Conservation (phyloP, 2,888 invertebrate genomes). For the Ectropis crepuscularia region DNA sequence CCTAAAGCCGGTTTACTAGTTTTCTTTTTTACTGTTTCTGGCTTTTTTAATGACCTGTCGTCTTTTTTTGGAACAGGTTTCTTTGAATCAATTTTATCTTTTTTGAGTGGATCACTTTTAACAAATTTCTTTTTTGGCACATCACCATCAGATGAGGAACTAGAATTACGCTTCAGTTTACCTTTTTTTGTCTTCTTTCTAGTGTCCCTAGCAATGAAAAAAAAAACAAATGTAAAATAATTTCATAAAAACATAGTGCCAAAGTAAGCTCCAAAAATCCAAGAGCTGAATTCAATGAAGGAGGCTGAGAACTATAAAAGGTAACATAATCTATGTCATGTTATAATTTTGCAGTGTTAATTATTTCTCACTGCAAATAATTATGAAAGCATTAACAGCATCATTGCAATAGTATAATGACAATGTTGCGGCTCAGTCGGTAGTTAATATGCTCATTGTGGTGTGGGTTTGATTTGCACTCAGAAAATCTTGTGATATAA, state of each 20-base stretch:
- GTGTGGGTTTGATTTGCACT: no score
- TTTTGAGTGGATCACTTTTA: constrained; percentile 70
- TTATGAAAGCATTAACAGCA: no score
- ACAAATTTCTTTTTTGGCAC: constrained; percentile 83
- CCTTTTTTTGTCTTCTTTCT: constrained; percentile 82
- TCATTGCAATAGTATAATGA: no score
- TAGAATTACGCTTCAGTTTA: constrained; percentile 85
- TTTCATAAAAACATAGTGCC: background rate
- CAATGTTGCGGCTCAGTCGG: no score
- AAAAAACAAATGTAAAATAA: constrained; percentile 14
- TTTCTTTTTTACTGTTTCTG: constrained; percentile 70
- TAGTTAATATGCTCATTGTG: no score
- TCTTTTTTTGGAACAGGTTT: constrained; percentile 75
- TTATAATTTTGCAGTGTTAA: no score
- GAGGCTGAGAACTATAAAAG: no score
- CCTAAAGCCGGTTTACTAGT: constrained; percentile 66
- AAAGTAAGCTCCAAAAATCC: no score
- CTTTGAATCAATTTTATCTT: constrained; percentile 76
- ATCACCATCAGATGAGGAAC: constrained; percentile 87
- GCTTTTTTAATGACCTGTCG: constrained; percentile 72
- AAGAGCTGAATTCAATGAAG: no score
- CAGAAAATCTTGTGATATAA: no score
- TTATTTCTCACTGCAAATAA: no score
- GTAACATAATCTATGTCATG: no score
- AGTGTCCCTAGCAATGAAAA: constrained; percentile 61